Base-by-base conservation (phyloP, 2,113 vertebrate species). In the Chlamydotis undulata region DNA sequence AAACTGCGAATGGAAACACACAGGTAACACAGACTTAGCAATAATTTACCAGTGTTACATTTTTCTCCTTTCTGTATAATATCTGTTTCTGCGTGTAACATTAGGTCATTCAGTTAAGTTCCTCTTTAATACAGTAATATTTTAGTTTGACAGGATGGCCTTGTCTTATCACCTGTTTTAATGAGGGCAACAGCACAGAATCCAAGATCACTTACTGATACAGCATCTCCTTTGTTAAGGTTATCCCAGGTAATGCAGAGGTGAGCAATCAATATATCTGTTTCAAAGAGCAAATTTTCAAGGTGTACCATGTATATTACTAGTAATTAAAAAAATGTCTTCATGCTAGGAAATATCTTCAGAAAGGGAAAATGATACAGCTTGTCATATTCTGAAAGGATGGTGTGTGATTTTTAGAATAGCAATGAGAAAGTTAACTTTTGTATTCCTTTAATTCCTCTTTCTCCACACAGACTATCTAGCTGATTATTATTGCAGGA, bases 1-100 rank as follows among this genome's bases (percentile, higher is more conserved):
- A 97, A 96, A 94, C 67, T 67, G 96, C 43, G 67, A 94, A 47
- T 84, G 78, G 93, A 94, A 94, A 87, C 47, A 90, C 41, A 78
- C 25, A 87, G 25, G 23, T 83, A 80, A 39, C 16, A 47, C 29
- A 87, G 87, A 96, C 90, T 84, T 61, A 57, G 69, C 16, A 93
- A 90, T 83, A 92, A 94, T 83, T 93, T 81, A 59, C 21, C 8
- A 52, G 31, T 41, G 12, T 19, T 75, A 11, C 5, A 23, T 64
- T 88, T 87, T 92, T 59, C 15, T 67, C 8, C 16, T 39, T 86
- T 75, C 39, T 80, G 10, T 57, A n/a, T n/a, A 71, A 26, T 29
- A 73, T 35, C 37, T 49, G 21, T 67, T 14, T 78, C 64, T 81
- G 16, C 5, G 1, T 11, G 25, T 29, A 59, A 39, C 10, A 84